These are phyloP conservation scores for Oikopleura dioica DNA, from an alignment of 23 tunicate species.

Conservation along the genomic window DNA sequence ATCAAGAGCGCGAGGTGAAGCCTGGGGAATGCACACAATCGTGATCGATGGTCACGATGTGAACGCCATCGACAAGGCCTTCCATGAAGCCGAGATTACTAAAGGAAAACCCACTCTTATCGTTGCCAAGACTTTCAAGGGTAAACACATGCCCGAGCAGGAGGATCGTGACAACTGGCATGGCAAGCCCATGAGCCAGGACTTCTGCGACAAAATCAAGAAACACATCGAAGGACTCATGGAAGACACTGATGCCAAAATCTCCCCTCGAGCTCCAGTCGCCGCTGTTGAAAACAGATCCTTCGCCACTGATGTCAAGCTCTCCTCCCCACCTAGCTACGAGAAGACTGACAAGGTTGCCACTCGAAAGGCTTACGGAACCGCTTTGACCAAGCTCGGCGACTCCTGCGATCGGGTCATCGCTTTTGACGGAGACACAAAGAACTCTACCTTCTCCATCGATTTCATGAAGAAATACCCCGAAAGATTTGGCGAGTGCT, in stretches of 20 bases:
- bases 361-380: conserved; percentile 48
- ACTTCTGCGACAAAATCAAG: conserved; percentile 26
- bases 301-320: conserved; percentile 22
- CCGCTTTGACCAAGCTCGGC: conserved; percentile 49
- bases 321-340: conserved; percentile 59
- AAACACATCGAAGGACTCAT: conserved; percentile 17
- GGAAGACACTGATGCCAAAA: conserved; percentile 15
- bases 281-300: conserved; percentile 19
- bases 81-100: conserved; percentile 38
- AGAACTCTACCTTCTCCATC: conserved; percentile 67
- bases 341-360: conserved; percentile 55
- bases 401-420: conserved; percentile 43
- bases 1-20: neutral
- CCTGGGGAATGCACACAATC: conserved; percentile 32
- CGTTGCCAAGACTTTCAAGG: conserved; percentile 80
- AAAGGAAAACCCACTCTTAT: conserved; percentile 50
- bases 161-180: conserved; percentile 63
- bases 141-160: conserved; percentile 46
- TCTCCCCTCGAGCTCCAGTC: conserved; percentile 24
- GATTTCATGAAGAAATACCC: conserved; percentile 79
- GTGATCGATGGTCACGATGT: conserved; percentile 70
- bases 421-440: conserved; percentile 85
- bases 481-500: conserved; percentile 72
- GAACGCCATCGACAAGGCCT: conserved; percentile 24
- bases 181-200: conserved; percentile 66